Evolutionary conservation across 2,888 invertebrate genomes (phyloP).

Genomic region (Chrysolina haemoptera): DNA sequence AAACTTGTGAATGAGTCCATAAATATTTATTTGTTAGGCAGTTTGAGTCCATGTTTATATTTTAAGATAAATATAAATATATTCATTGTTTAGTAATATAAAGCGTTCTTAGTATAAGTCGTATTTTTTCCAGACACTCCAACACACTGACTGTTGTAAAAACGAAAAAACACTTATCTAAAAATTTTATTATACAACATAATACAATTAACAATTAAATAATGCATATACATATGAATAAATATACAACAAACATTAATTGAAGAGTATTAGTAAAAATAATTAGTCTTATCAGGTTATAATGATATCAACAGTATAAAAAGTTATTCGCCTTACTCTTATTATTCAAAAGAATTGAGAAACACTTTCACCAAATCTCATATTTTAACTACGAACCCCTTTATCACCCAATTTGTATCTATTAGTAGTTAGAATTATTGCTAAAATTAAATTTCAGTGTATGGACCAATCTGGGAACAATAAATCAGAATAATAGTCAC

Average conservation of each 20-base stretch:
- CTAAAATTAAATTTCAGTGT: conserved; percentile 4
- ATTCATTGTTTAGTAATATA: too few relatives aligned
- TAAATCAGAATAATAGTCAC: too few relatives aligned
- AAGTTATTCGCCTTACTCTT: conserved; percentile 31
- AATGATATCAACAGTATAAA: conserved; percentile 45
- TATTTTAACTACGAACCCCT: conserved; percentile 2
- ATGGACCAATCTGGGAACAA: too few relatives aligned
- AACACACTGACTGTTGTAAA: not conserved
- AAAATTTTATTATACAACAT: conserved; percentile 28
- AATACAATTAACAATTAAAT: conserved; percentile 28
- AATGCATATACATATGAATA: conserved; percentile 39
- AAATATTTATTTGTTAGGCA: too few relatives aligned
- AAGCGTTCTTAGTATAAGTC: too few relatives aligned
- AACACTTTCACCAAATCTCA: not conserved
- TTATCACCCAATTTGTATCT: conserved; percentile 28
- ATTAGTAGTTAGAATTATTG: conserved; percentile 25
- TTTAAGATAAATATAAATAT: too few relatives aligned
- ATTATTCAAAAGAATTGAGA: conserved; percentile 9
- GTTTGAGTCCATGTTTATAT: too few relatives aligned
- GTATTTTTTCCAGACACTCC: not conserved
- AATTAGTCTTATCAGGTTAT: conserved; percentile 37
- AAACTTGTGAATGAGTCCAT: too few relatives aligned
- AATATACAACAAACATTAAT: conserved; percentile 49
- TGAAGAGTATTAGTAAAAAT: conserved; percentile 50
- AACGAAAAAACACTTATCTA: not conserved